Percentiles rank a stretch among this genome's conserved stretches.
Conservation (phyloP, 2,797 vertebrate genomes). For the Squalus acanthias region DNA sequence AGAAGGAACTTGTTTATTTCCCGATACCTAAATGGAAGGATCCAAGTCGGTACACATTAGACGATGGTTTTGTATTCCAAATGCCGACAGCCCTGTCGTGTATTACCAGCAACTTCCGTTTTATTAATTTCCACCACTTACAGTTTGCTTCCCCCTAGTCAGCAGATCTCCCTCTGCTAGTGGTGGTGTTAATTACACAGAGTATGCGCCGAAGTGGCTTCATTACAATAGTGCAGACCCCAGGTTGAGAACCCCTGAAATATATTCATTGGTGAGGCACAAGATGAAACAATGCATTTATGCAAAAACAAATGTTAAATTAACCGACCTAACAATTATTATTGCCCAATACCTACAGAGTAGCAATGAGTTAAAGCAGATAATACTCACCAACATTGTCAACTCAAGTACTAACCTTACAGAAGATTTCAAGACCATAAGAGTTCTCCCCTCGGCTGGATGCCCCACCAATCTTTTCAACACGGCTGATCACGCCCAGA, state of each 20-base stretch:
- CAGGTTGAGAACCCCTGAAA: not conserved
- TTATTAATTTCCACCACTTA: no score
- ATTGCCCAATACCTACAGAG: not conserved
- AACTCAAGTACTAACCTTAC: slow-evolving; percentile 70
- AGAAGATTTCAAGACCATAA: slow-evolving; percentile 78
- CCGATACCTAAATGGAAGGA: no score
- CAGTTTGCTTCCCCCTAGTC: no score
- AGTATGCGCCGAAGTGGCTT: no score
- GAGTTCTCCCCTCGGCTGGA: slow-evolving; percentile 83
- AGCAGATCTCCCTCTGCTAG: no score
- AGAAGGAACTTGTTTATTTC: no score
- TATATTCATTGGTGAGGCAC: not conserved
- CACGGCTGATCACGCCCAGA: slow-evolving; percentile 86
- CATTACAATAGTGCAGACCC: no score
- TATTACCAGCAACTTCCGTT: no score
- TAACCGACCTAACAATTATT: not conserved
- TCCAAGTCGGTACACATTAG: no score
- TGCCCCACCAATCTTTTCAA: slow-evolving; percentile 85
- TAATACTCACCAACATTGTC: not conserved
- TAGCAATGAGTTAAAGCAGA: not conserved
- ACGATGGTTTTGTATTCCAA: no score
- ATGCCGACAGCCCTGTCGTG: no score
- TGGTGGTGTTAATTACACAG: no score
- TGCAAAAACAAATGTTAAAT: not conserved
- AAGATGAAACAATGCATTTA: not conserved